Percentiles rank a stretch among this genome's conserved stretches.
These are phyloP conservation scores for Nemopilema nomurai DNA, from an alignment of 30 jellyfish, hydroid and myxozoan genomes.

Conservation along the genomic window DNA sequence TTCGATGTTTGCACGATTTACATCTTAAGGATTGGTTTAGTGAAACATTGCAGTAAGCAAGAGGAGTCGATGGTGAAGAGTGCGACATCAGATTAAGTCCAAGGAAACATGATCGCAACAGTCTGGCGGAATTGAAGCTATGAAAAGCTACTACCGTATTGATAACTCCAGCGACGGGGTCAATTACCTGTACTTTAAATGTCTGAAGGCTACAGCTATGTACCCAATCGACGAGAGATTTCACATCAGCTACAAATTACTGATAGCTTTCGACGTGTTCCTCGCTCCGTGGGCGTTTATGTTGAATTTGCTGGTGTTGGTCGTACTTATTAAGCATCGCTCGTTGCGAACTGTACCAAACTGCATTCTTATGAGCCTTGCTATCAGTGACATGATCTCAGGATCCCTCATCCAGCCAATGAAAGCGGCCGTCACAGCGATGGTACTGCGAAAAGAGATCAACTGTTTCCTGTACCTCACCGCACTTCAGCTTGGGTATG, in stretches of 20 bases:
- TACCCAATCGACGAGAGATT: conserved; percentile 49
- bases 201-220: conserved; percentile 34
- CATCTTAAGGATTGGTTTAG: too few species aligned
- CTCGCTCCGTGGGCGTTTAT: conserved; percentile 53
- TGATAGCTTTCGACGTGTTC: conserved; percentile 38
- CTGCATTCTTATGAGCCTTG: conserved; percentile 52
- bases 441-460: not conserved
- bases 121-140: not conserved
- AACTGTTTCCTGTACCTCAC: conserved; percentile 52
- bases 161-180: not conserved
- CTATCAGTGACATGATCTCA: conserved; percentile 56
- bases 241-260: conserved; percentile 27
- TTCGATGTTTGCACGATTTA: too few species aligned
- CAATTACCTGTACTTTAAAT: conserved; percentile 16
- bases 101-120: not conserved
- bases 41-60: too few species aligned
- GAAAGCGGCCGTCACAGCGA: conserved; percentile 37
- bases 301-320: conserved; percentile 37
- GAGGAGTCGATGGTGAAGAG: too few species aligned
- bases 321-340: conserved; percentile 32
- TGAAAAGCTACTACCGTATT: not conserved
- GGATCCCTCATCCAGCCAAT: conserved; percentile 61
- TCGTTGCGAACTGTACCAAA: conserved; percentile 58
- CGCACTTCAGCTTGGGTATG: conserved; percentile 48
- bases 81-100: not conserved